These are phyloP conservation scores for Tetanocera ferruginea DNA, from an alignment of 2,888 invertebrate genomes.

Conservation along the genomic window DNA sequence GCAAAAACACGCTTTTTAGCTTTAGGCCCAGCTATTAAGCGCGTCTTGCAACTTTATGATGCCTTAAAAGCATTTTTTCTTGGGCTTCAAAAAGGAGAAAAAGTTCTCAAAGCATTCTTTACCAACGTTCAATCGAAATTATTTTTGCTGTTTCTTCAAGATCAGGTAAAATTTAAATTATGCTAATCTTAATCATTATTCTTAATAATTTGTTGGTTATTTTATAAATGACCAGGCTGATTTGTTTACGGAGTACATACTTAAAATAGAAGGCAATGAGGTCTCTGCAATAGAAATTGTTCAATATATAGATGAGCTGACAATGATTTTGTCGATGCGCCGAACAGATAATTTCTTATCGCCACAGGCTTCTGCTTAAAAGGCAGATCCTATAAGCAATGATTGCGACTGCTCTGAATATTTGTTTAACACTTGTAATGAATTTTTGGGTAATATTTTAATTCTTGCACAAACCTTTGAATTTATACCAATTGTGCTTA, in stretches of 20 bases:
- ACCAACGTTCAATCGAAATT: constrained; percentile 14
- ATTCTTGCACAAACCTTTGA: not conserved
- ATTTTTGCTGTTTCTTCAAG: constrained; percentile 27
- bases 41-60: constrained; percentile 38
- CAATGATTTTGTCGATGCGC: constrained; percentile 30
- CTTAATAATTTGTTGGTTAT: not conserved
- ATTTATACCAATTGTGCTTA: not conserved
- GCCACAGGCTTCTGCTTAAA: not conserved
- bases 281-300: constrained; percentile 42
- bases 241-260: constrained; percentile 38
- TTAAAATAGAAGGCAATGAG: constrained; percentile 41
- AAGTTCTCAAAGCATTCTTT: constrained; percentile 33
- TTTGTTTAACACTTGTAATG: not conserved
- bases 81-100: constrained; percentile 17
- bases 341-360: constrained; percentile 25
- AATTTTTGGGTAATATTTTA: constrained; percentile 19
- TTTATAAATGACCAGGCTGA: constrained; percentile 32
- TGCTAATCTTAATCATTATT: not conserved
- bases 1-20: constrained; percentile 42
- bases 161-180: not conserved
- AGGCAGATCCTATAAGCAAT: constrained; percentile 27
- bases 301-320: constrained; percentile 32
- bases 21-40: constrained; percentile 37
- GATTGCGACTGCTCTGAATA: not conserved
- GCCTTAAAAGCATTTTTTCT: constrained; percentile 18